Percentiles rank a stretch among this genome's conserved stretches.
Evolutionary conservation across 2,797 vertebrate species (phyloP).

Genomic region (Gorsachius magnificus): DNA sequence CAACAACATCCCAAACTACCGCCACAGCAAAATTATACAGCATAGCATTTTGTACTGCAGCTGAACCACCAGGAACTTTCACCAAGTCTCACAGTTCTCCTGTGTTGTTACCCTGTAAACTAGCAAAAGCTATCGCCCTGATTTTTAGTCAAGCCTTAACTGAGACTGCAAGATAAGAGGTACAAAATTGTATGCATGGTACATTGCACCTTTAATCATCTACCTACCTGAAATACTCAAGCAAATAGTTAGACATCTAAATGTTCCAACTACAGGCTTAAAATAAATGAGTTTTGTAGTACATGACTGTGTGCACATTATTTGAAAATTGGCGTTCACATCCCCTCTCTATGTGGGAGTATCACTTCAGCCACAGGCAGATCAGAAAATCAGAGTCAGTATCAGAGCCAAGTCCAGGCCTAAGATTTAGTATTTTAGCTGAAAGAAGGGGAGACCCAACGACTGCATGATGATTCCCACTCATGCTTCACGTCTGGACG

Average conservation of each 20-base stretch:
- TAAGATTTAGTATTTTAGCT: neutral
- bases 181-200: slow-evolving; percentile 51
- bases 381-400: neutral
- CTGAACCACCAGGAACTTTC: neutral
- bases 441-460: neutral
- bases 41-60: neutral
- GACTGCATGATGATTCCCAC: neutral
- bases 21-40: neutral
- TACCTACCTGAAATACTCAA: slow-evolving; percentile 49
- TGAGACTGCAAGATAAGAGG: slow-evolving; percentile 36
- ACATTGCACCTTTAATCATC: slow-evolving; percentile 68
- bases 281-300: slow-evolving; percentile 49
- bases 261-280: slow-evolving; percentile 15
- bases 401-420: neutral
- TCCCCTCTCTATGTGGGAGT: neutral
- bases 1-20: neutral
- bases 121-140: slow-evolving; percentile 12
- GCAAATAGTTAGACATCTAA: slow-evolving; percentile 53
- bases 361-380: neutral
- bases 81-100: neutral
- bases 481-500: neutral
- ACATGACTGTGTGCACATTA: slow-evolving; percentile 10
- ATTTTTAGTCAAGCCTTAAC: slow-evolving; percentile 36
- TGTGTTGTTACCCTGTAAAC: neutral
- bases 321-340: neutral